A percentile compares a stretch with the other conserved stretches of the same genome.
These are phyloP conservation scores for Stramonita haemastoma DNA, from an alignment of 2,888 invertebrate genomes.

Conservation along the genomic window DNA sequence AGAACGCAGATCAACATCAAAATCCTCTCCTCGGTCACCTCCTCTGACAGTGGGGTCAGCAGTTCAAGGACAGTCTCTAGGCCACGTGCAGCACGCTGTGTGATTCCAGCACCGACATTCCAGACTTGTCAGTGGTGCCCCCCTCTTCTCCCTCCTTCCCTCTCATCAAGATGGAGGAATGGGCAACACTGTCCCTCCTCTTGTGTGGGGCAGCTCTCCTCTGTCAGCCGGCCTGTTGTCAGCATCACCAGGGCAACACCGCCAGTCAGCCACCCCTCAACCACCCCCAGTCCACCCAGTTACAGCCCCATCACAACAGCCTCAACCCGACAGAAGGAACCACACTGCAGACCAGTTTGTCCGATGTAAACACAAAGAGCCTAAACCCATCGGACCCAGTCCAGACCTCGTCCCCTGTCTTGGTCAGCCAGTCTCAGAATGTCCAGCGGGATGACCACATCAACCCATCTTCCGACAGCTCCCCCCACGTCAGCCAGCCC, in stretches of 20 bases:
- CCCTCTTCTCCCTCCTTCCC: no score
- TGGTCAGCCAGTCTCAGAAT: neutral
- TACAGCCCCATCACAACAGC: neutral
- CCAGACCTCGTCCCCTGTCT: neutral
- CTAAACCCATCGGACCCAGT: neutral
- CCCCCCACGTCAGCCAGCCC: neutral
- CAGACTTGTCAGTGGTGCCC: no score
- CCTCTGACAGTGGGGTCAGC: neutral
- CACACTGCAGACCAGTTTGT: neutral
- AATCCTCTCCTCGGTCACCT: neutral
- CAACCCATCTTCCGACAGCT: neutral
- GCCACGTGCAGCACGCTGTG: no score
- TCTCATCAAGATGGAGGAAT: neutral
- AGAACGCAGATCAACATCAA: no score
- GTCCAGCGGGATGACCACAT: neutral
- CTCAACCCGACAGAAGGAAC: neutral
- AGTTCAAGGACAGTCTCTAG: neutral
- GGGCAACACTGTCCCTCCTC: neutral
- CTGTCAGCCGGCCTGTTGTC: neutral
- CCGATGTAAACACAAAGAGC: neutral
- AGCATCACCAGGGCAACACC: neutral
- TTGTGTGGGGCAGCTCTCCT: neutral
- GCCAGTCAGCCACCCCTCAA: no score
- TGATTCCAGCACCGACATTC: no score
- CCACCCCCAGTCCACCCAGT: neutral